Evolutionary conservation across 2,113 vertebrate genomes (phyloP), one percentile per base, ranked within the genome.

Genomic region (Hypanus sabinus): DNA sequence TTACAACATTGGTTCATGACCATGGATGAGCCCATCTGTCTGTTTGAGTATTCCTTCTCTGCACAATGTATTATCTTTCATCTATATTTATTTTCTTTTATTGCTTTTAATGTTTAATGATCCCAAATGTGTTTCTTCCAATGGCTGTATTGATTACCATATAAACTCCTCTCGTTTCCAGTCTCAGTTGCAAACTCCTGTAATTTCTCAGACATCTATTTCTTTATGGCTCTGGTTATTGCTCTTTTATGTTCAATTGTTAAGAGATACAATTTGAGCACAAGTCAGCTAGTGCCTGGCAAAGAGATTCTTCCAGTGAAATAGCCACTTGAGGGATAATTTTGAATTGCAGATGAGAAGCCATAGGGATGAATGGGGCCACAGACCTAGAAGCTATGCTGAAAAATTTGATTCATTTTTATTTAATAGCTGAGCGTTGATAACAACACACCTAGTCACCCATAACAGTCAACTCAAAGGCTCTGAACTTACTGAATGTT

Each of bases 51-150:
- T 93, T 73, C 24, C 91, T 38, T 46, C 70, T 38, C 68, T 93
- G 38, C 22, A 55, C 91, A 73, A 73, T 11, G 24, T 75, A 73
- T 73, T 73, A 55, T 55, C 24, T 36, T 93, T 55, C 38, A 55
- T 55, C 10, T 75, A 38, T 93, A 73, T 55, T 75, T 73, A 93
- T 93, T 33, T 90, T 90, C 60, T 90, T 65, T 90, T 65, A 90
- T 90, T 65, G 60, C 57, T 90, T 88, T 90, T 90, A 90, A 90
- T 68, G 60, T 68, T 90, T 68, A 90, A 68, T 90, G 85, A 65
- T 33, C 60, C 85, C 65, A 6, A 90, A 88, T 88, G 85, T 65
- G 60, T 88, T 88, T 62, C 85, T 65, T 62, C 85, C 85, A 65
- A 88, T 33, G 85, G 60, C 30, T 90, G 9, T 90, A 65, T 68